These are phyloP conservation scores for Bujurquina vittata DNA, from an alignment of 2,113 vertebrate species.

Conservation along the genomic window DNA sequence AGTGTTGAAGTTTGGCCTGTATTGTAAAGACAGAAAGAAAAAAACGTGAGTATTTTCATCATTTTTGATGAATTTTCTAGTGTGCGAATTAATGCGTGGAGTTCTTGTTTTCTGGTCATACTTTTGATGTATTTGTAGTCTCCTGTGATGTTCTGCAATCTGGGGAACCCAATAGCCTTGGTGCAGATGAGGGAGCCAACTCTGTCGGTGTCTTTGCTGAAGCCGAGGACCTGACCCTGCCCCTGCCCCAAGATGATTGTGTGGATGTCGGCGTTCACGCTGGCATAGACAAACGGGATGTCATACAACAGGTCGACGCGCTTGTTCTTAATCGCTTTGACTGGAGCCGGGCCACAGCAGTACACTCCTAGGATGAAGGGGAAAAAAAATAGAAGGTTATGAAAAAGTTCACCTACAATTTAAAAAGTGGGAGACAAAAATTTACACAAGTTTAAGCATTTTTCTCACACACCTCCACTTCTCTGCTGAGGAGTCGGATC, in stretches of 20 bases:
- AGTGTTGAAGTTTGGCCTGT: conserved; percentile 53
- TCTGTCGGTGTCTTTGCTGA: conserved; percentile 58
- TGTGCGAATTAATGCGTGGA: not conserved
- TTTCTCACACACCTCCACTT: conserved; percentile 83
- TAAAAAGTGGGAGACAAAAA: not conserved
- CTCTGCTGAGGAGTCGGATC: conserved; percentile 94
- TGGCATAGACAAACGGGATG: conserved; percentile 85
- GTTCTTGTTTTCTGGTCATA: conserved; percentile 9
- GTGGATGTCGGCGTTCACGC: conserved; percentile 84
- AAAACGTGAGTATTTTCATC: not conserved
- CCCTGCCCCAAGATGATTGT: conserved; percentile 39
- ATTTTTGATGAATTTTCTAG: not conserved
- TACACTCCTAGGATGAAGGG: conserved; percentile 74
- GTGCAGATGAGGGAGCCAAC: conserved; percentile 80
- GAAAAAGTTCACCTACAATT: not conserved
- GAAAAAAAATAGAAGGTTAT: not conserved
- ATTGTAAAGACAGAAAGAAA: not conserved
- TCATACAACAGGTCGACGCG: conserved; percentile 79
- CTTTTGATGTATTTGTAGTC: conserved; percentile 75
- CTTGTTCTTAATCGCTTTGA: conserved; percentile 80
- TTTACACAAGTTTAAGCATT: not conserved
- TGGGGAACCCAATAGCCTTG: conserved; percentile 62
- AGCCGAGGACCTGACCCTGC: conserved; percentile 10
- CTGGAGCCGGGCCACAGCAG: conserved; percentile 85
- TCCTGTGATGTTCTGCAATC: conserved; percentile 68